Evolutionary conservation across 2,797 vertebrate species (phyloP).

Genomic region (Macrochelys suwanniensis): DNA sequence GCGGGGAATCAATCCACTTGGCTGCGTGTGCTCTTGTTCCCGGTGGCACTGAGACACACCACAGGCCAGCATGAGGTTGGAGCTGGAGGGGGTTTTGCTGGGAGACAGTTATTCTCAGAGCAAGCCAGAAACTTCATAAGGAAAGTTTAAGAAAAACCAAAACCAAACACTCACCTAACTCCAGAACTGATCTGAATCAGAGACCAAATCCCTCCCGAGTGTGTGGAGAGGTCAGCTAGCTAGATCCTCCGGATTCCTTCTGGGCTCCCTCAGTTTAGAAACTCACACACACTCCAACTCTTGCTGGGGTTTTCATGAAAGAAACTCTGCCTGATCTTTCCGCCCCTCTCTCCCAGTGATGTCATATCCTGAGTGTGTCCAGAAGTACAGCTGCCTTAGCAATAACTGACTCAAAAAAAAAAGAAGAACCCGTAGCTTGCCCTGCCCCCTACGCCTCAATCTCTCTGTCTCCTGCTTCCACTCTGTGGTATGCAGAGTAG

Average conservation of each 20-base stretch:
- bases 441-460: not conserved
- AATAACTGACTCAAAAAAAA: not conserved
- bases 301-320: not conserved
- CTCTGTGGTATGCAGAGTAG: not conserved
- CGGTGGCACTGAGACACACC: not conserved
- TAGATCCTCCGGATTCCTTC: too few species aligned
- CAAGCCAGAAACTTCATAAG: not conserved
- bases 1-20: not conserved
- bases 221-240: not conserved
- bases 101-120: not conserved
- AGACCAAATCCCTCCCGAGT: not conserved
- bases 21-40: not conserved
- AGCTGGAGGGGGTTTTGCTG: not conserved
- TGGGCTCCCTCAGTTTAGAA: not conserved
- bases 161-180: not conserved
- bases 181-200: not conserved
- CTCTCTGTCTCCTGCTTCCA: not conserved
- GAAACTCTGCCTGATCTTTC: conserved; percentile 34
- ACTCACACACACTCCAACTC: rapidly evolving
- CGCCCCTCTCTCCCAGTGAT: conserved; percentile 85
- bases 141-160: not conserved
- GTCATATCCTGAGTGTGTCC: conserved; percentile 95
- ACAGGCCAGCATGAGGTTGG: not conserved
- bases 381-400: conserved; percentile 64
- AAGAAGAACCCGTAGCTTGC: not conserved